phyloP scores from a whole-genome alignment of 2,113 vertebrate species.

The Garra rufa region DNA sequence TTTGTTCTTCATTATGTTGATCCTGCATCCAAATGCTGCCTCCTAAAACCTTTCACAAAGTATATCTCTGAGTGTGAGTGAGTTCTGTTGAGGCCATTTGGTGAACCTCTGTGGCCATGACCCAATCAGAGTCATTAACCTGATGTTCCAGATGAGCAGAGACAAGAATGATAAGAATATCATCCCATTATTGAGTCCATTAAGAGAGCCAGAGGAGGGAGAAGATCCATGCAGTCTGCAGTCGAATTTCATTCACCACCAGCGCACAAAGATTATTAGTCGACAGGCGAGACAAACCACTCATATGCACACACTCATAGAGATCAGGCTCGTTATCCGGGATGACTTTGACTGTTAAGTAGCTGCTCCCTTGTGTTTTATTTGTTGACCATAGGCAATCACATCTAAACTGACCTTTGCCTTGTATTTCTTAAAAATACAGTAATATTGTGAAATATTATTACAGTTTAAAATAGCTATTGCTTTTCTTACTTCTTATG shows the following conservation, averaged over 20 bases:
- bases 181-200: slow-evolving; percentile 49
- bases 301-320: not conserved
- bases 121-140: slow-evolving; percentile 31
- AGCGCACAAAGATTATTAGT: slow-evolving; percentile 15
- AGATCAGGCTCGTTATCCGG: not conserved
- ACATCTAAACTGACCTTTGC: not conserved
- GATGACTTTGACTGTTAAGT: slow-evolving; percentile 8
- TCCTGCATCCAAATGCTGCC: not conserved
- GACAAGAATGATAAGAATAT: slow-evolving; percentile 41
- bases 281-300: not conserved
- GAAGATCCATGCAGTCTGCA: slow-evolving; percentile 26
- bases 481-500: too few species aligned
- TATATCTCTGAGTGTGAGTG: not conserved
- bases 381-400: not conserved
- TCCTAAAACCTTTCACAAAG: not conserved
- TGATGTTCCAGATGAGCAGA: slow-evolving; percentile 37
- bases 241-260: slow-evolving; percentile 33
- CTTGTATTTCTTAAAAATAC: too few species aligned
- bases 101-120: not conserved
- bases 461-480: too few species aligned
- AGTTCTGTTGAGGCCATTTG: not conserved
- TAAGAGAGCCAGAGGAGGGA: slow-evolving; percentile 30
- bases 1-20: too few species aligned
- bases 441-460: too few species aligned
- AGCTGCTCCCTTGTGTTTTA: not conserved